These are phyloP conservation scores for Scelioninae gen. 2 DNA, from an alignment of 2,888 invertebrate species.

Conservation along the genomic window DNA sequence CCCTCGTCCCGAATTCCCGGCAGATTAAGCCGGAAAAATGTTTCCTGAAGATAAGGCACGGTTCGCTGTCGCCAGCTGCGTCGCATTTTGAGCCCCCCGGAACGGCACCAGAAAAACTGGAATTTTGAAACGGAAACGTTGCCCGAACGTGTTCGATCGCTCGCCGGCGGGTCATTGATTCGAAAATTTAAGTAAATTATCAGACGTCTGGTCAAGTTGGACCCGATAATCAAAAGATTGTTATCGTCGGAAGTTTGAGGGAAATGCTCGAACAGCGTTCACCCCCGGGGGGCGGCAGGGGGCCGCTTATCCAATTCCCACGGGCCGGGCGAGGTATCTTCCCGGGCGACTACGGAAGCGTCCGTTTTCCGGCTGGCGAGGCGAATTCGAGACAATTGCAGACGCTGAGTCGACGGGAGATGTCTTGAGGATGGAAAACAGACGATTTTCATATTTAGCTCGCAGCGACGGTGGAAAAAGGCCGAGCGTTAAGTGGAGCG, in stretches of 20 bases:
- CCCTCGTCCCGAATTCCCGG: too few species aligned
- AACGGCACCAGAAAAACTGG: too few species aligned
- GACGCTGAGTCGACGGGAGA: conserved; percentile 54
- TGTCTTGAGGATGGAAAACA: conserved; percentile 50
- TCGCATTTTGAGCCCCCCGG: too few species aligned
- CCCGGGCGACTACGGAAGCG: conserved; percentile 24
- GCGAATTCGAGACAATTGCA: conserved; percentile 57
- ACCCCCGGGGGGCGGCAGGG: neutral
- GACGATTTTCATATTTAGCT: conserved; percentile 56
- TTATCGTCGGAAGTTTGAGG: conserved; percentile 55
- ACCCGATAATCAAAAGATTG: conserved; percentile 56
- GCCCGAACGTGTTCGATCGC: conserved; percentile 20
- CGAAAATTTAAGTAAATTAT: conserved; percentile 56
- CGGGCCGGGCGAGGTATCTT: conserved; percentile 48
- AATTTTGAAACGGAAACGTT: conserved; percentile 20
- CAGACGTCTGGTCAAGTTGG: conserved; percentile 49
- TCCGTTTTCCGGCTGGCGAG: conserved; percentile 52
- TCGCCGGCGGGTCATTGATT: conserved; percentile 41
- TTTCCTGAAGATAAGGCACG: too few species aligned
- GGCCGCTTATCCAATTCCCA: conserved; percentile 57
- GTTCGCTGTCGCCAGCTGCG: too few species aligned
- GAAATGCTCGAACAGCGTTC: conserved; percentile 42
- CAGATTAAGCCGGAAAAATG: too few species aligned
- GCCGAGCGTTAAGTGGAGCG: neutral
- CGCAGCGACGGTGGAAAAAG: conserved; percentile 17